These are phyloP conservation scores for Petrolisthes manimaculis DNA, from an alignment of 2,888 invertebrate species.

Conservation along the genomic window DNA sequence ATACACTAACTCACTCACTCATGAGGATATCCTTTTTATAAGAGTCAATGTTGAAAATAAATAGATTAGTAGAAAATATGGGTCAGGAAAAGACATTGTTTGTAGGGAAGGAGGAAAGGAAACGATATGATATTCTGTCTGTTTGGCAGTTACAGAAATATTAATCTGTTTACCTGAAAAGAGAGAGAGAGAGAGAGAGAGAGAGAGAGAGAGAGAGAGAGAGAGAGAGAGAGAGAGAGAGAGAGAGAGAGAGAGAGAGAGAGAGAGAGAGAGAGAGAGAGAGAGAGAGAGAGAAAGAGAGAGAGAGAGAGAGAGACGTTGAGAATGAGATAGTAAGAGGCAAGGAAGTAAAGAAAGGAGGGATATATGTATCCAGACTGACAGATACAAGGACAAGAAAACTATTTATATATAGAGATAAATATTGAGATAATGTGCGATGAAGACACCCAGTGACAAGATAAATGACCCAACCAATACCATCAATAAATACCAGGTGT, in stretches of 20 bases:
- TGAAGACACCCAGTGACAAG: not conserved
- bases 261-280: not conserved
- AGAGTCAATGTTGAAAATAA: too few species aligned
- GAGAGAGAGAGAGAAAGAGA: not conserved
- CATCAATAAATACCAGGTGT: not conserved
- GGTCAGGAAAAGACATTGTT: too few species aligned
- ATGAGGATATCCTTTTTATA: too few species aligned
- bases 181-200: too few species aligned
- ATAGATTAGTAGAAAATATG: too few species aligned
- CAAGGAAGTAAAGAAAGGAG: constrained; percentile 3
- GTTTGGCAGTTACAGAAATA: too few species aligned
- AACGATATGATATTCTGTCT: too few species aligned
- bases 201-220: too few species aligned
- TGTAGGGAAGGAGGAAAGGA: too few species aligned
- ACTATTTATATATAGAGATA: too few species aligned
- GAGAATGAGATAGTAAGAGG: not conserved
- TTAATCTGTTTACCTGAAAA: too few species aligned
- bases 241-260: not conserved
- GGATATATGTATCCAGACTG: not conserved
- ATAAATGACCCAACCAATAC: not conserved
- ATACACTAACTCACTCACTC: too few species aligned
- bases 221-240: not conserved
- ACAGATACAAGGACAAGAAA: not conserved
- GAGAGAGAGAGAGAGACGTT: not conserved
- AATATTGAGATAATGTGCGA: not conserved